Percentiles rank a stretch among this genome's conserved stretches.
Evolutionary conservation across 2,888 invertebrate genomes (phyloP).

Genomic region (Aporophyla lueneburgensis): DNA sequence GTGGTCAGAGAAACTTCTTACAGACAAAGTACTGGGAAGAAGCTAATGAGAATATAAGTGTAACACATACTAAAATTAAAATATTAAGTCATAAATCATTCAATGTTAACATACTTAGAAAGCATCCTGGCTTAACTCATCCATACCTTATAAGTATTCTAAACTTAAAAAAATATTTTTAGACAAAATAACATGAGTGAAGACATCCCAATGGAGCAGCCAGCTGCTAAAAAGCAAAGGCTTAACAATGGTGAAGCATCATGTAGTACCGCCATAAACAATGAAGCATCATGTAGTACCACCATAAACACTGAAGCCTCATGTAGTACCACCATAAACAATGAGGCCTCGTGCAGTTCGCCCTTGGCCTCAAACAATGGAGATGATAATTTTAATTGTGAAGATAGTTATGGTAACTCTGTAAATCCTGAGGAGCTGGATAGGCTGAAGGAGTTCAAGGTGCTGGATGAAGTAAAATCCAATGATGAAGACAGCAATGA

Average conservation of each 20-base stretch:
- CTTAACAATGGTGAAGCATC: conserved; percentile 54
- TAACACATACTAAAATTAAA: neutral
- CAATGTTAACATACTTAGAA: neutral
- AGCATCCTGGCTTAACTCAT: conserved; percentile 46
- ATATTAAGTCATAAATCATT: neutral
- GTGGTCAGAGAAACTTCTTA: neutral
- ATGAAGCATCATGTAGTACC: neutral
- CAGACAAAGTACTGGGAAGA: neutral
- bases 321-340: conserved; percentile 3
- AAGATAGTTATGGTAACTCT: conserved; percentile 74
- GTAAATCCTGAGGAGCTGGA: conserved; percentile 81
- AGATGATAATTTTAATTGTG: conserved; percentile 51
- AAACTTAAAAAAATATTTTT: conserved; percentile 67
- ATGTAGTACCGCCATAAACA: neutral
- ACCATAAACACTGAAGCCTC: neutral
- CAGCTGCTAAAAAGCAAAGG: conserved; percentile 76
- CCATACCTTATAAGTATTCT: conserved; percentile 41
- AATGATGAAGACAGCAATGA: conserved; percentile 86
- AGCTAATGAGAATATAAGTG: neutral
- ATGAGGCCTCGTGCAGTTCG: neutral
- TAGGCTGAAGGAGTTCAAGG: conserved; percentile 83
- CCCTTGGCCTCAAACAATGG: conserved; percentile 43
- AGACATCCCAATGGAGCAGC: conserved; percentile 60
- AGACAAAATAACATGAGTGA: conserved; percentile 72
- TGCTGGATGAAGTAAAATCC: conserved; percentile 86